Base-by-base conservation (phyloP, 1,140 invertebrate genomes). In the Drosophila albomicans region DNA sequence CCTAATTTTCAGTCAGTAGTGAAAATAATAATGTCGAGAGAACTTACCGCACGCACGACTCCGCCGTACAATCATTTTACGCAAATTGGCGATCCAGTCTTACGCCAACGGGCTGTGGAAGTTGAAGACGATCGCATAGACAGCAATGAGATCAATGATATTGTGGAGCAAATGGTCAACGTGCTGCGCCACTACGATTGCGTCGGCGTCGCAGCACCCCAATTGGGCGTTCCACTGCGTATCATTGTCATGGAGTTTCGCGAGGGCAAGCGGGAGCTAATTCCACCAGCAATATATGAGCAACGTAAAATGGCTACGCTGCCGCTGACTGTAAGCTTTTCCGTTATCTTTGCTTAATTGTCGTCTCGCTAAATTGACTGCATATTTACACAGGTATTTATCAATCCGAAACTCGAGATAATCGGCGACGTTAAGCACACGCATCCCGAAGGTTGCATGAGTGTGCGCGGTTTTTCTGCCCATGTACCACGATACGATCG, bases 341-440 rank as follows among this genome's bases (percentile, higher is more conserved):
- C 5, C 25, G n/a, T 13, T 30, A 52, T 52, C 28, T 28, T 32
- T 51, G 30, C 2, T 1, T 0, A 28, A 10, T 8, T 52, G 30
- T 8, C 30, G 30, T 28, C 7, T 48, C 38, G 7, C 45, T 38
- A 41, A 25, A 10, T 51, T 6, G 11, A 5, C 11, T 13, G 6
- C 28, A n/a, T 32, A 8, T 52, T 52, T 11, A 32, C 13, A 15
- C 92, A 96, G 94, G 94, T 96, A 15, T 95, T 96, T 80, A 94
- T 97, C 46, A 97, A 97, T 93, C 96, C 96, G 1, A 92, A 93
- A 78, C 88, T 97, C 64, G 95, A 95, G 93, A 92, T 96, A 49
- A 74, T 94, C 11, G 94, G 96, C 91, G 94, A 94, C 71, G 91
- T 91, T 10, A 94, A 95, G 88, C 78, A 95, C 7, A 91, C 91